Evolutionary conservation across 2,888 invertebrate species (phyloP), one percentile per base, ranked within the genome.

Genomic region (Cantharis rustica): DNA sequence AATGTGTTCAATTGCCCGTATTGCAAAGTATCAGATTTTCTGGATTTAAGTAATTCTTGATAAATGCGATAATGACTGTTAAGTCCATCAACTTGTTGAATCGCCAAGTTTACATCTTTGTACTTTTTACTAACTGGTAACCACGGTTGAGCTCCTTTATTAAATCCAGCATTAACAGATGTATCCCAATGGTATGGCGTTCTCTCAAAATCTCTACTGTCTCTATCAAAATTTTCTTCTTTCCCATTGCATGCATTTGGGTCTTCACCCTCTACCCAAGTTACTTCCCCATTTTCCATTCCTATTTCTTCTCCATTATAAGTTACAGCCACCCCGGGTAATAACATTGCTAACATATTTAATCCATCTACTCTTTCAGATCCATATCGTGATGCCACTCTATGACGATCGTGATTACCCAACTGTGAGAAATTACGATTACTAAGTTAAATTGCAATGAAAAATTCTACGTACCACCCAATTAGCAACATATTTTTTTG

Each of bases 281-380:
- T 88, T 11, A 92, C 90, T 62, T 88, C 87, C 61, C 89, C 88
- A 83, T 94, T 91, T 79, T 89, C 85, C 92, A 95, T 93, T 0
- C 93, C 95, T 66, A 96, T 91, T 88, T 96, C 95, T 83, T 96
- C 95, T 4, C 95, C 96, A 89, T 97, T 95, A 85, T 98, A 98
- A 0, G 95, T 94, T 10, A 97, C 92, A 16, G 94, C 93, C 3
- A 96, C 92, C 61, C 98, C 98, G 1, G 96, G 97, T 71, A 98
- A 89, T n/a, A 96, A 90, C 85, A 96, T 89, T 16, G 93, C 89
- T 73, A 98, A 86, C 94, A 97, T 95, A 85, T 95, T 95, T 84
- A 96, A 90, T 11, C 93, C 94, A 86, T 96, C 96, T 0, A 93
- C 92, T 81, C 93, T 89, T 73, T 91, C 90, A 15, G 76, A 88